These are phyloP conservation scores for Rousettus madagascariensis DNA, from an alignment of 2,797 vertebrate genomes.

Conservation along the genomic window DNA sequence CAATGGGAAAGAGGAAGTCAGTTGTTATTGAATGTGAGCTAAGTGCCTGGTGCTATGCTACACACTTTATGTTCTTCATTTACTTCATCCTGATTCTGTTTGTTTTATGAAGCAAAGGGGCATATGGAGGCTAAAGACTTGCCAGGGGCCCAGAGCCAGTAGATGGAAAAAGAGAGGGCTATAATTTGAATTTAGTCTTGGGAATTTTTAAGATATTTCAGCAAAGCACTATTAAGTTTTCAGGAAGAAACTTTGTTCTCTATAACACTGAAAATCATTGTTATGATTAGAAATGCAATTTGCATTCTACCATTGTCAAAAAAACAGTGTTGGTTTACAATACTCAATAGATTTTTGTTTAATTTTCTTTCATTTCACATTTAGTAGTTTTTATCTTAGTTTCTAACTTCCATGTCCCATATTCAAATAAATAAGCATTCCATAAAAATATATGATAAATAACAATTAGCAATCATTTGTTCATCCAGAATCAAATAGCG, in stretches of 20 bases:
- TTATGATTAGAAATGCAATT: slow-evolving; percentile 35
- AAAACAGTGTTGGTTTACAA: neutral
- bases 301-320: neutral
- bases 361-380: neutral
- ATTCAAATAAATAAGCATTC: slow-evolving; percentile 25
- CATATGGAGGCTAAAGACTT: neutral
- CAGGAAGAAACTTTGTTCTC: neutral
- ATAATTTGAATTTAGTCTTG: neutral
- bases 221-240: neutral
- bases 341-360: neutral
- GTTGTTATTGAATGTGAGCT: neutral
- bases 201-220: neutral
- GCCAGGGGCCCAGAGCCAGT: neutral
- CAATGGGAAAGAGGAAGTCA: neutral
- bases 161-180: neutral
- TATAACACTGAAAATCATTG: neutral
- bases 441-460: neutral
- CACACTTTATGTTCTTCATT: neutral
- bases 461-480: slow-evolving; percentile 8
- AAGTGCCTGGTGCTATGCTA: neutral
- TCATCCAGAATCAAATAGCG: neutral
- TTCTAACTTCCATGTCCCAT: slow-evolving; percentile 28
- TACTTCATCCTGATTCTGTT: neutral
- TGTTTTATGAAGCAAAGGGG: neutral
- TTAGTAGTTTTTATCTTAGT: slow-evolving; percentile 2